phyloP scores from a whole-genome alignment of 2,888 invertebrate genomes.

The Heptascelio sp. region DNA sequence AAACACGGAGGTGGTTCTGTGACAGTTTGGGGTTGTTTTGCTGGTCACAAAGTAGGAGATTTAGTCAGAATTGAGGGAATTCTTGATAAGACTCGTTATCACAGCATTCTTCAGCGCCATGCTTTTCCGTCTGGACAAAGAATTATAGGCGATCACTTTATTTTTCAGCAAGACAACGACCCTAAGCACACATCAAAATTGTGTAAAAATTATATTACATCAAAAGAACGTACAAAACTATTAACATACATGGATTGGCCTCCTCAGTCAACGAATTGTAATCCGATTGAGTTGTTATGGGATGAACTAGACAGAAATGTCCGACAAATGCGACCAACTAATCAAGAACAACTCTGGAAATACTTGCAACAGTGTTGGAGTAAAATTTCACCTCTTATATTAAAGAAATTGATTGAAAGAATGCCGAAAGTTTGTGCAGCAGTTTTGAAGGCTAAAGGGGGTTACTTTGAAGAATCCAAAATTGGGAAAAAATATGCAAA shows the following conservation, averaged over 20 bases:
- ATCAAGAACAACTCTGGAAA: conserved; percentile 41
- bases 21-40: conserved; percentile 67
- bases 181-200: conserved; percentile 34
- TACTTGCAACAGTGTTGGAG: conserved; percentile 76
- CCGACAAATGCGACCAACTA: conserved; percentile 34
- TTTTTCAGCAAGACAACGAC: conserved; percentile 61
- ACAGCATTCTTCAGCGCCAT: conserved; percentile 56
- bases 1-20: conserved; percentile 68
- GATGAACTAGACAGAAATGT: conserved; percentile 53
- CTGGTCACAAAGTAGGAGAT: conserved; percentile 47
- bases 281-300: too few relatives aligned
- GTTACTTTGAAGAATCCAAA: conserved; percentile 35
- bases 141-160: conserved; percentile 61
- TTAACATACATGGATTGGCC: conserved; percentile 54
- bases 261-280: conserved; percentile 51
- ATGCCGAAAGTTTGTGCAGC: conserved; percentile 29
- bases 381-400: conserved; percentile 7
- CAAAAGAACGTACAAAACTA: conserved; percentile 22
- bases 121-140: conserved; percentile 51
- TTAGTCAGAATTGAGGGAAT: conserved; percentile 69
- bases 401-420: conserved; percentile 46
- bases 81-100: conserved; percentile 61
- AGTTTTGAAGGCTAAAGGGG: conserved; percentile 38
- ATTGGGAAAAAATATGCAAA: too few relatives aligned
- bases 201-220: conserved; percentile 58